Evolutionary conservation across 2,113 vertebrate genomes (phyloP), one percentile per base, ranked within the genome.

Genomic region (human (Homo sapiens)): DNA sequence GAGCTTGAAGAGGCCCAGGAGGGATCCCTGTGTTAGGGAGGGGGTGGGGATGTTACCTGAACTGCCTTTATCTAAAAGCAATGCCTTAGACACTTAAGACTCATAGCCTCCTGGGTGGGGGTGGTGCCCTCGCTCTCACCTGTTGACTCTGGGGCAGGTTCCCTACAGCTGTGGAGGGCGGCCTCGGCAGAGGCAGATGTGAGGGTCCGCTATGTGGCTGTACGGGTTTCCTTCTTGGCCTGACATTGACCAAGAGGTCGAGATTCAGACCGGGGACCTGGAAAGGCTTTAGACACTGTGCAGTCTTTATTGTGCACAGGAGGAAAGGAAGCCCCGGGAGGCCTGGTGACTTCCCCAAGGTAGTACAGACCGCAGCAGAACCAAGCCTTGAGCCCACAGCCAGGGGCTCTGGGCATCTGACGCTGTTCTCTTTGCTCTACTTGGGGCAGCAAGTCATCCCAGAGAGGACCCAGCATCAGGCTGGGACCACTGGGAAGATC

Each of bases 281-380:
- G 89, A 5, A 11, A n/a, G n/a, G 75, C 72, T 80, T 38, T 8
- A 20, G 86, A 30, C 2, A 4, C 23, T 5, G 0, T 18, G 17
- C 32, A 2, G 6, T 55, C 70, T 43, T 59, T 13, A 2, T 3
- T 59, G 61, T 45, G 52, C 52, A 40, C 23, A 12, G 13, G 73
- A 64, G 55, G 45, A 35, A 10, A 35, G 80, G 50, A 14, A 14
- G 11, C 52, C 55, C 23, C 5, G 32, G 2, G 6, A 13, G 35
- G 30, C 4, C 4, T 4, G 9, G 52, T 27, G 48, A 76, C 55
- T 40, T 64, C 20, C n/a, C 57, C 23, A 6, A 32, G 32, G 9
- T 14, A 16, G 3, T 8, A 1, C 8, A 0, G 40, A 10, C 48
- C 3, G 38, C 0, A 9, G 75, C n/a, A 66, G 76, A 20, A 3